phyloP scores from a whole-genome alignment of 1,140 invertebrate species.

The Micrasema minimum region DNA sequence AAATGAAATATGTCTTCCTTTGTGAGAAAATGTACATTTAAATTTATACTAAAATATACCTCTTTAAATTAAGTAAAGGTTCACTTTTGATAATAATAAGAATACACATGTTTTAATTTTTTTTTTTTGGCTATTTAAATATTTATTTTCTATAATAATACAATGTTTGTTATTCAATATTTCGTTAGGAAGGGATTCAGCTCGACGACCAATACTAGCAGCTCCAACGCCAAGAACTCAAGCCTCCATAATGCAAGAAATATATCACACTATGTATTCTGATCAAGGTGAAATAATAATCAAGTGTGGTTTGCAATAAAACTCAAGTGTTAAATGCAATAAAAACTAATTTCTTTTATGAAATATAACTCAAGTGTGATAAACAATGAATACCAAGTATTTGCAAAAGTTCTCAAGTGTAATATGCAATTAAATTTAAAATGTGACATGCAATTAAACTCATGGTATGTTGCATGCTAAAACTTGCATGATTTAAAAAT shows the following conservation, averaged over 20 bases:
- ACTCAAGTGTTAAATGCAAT: too few relatives aligned
- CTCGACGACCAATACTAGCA: not conserved
- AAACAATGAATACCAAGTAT: not conserved
- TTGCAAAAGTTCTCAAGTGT: not conserved
- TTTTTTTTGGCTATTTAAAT: too few relatives aligned
- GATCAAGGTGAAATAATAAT: slow-evolving; percentile 46
- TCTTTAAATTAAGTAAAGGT: too few relatives aligned
- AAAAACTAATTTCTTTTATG: not conserved
- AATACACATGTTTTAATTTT: too few relatives aligned
- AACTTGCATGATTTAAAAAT: too few relatives aligned
- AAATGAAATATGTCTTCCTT: too few relatives aligned
- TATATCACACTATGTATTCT: slow-evolving; percentile 52
- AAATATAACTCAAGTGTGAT: not conserved
- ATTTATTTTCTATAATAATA: too few relatives aligned
- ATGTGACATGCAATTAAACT: not conserved
- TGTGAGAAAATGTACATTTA: too few relatives aligned
- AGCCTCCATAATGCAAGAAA: slow-evolving; percentile 33
- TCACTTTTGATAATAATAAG: too few relatives aligned
- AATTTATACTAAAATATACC: too few relatives aligned
- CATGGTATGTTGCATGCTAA: not conserved
- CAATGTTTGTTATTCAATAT: too few relatives aligned
- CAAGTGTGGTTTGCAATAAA: not conserved
- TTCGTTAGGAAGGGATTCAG: slow-evolving; percentile 5
- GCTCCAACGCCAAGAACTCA: not conserved
- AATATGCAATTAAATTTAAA: not conserved